Conservation (phyloP, 2,797 vertebrate species). For the Notolepis coatsorum region DNA sequence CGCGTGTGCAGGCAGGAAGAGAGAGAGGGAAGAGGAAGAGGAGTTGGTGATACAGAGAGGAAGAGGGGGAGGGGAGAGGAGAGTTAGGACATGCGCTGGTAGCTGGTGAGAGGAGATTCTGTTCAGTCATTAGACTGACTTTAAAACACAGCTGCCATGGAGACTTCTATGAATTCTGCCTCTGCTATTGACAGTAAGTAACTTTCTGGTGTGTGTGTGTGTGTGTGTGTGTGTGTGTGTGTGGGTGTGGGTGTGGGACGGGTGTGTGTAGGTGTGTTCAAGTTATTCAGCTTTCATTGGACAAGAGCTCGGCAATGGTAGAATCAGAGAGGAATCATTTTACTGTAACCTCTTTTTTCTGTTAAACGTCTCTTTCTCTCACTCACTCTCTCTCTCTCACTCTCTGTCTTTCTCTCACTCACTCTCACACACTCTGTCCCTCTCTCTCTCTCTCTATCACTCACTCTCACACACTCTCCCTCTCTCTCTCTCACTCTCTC, state of each 20-base stretch:
- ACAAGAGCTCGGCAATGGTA: constrained; percentile 28
- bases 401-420: neutral
- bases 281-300: constrained; percentile 29
- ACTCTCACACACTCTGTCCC: neutral
- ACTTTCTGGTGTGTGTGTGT: constrained; percentile 35
- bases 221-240: constrained; percentile 32
- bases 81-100: constrained; percentile 38
- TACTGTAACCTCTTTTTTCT: constrained; percentile 6
- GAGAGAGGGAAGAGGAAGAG: constrained; percentile 2
- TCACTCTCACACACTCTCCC: neutral
- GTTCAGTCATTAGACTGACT: constrained; percentile 29
- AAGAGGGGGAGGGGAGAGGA: neutral
- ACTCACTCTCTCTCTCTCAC: neutral
- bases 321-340: constrained; percentile 13
- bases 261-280: constrained; percentile 32
- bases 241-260: neutral
- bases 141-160: constrained; percentile 67
- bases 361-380: neutral
- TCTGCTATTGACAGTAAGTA: constrained; percentile 65
- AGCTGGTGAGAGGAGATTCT: constrained; percentile 22
- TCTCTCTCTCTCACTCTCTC: neutral
- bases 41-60: constrained; percentile 19
- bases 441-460: neutral
- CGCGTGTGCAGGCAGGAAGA: constrained; percentile 21
- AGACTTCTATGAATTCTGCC: constrained; percentile 51